These are phyloP conservation scores for Carcharodon carcharias DNA, from an alignment of 2,797 vertebrate species.

Conservation along the genomic window DNA sequence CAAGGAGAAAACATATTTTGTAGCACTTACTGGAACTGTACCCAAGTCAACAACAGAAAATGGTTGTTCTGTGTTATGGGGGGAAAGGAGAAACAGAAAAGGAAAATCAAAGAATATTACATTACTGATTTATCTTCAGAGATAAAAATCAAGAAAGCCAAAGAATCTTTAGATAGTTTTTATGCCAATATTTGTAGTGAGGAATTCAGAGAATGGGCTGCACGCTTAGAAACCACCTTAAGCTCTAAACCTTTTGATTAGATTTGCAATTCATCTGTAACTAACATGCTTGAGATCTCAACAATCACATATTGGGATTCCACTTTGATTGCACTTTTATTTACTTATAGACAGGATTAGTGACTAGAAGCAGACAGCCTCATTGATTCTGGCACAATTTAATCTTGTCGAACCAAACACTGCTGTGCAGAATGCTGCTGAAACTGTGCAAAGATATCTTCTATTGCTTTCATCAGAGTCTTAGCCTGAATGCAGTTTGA, in stretches of 20 bases:
- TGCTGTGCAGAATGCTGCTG: neutral
- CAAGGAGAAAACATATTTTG: neutral
- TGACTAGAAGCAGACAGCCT: constrained; percentile 19
- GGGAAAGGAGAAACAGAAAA: neutral
- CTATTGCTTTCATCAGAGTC: neutral
- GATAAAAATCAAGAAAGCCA: neutral
- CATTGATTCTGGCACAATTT: constrained; percentile 25
- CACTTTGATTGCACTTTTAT: constrained; percentile 7
- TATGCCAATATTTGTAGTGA: neutral
- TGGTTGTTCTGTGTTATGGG: no score
- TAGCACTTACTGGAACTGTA: neutral
- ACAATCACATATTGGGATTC: constrained; percentile 22
- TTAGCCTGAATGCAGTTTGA: constrained; percentile 8
- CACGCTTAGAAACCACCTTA: neutral
- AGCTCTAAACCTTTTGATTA: neutral
- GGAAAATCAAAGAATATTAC: neutral
- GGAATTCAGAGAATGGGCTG: neutral
- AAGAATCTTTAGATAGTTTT: neutral
- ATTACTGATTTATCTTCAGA: neutral
- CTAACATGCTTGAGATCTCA: constrained; percentile 20
- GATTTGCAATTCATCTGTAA: constrained; percentile 22
- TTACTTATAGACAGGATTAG: constrained; percentile 24
- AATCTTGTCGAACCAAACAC: neutral
- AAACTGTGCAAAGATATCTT: neutral
- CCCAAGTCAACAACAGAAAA: neutral